These are phyloP conservation scores for Protonemura montana DNA, from an alignment of 2,888 invertebrate genomes.

Conservation along the genomic window DNA sequence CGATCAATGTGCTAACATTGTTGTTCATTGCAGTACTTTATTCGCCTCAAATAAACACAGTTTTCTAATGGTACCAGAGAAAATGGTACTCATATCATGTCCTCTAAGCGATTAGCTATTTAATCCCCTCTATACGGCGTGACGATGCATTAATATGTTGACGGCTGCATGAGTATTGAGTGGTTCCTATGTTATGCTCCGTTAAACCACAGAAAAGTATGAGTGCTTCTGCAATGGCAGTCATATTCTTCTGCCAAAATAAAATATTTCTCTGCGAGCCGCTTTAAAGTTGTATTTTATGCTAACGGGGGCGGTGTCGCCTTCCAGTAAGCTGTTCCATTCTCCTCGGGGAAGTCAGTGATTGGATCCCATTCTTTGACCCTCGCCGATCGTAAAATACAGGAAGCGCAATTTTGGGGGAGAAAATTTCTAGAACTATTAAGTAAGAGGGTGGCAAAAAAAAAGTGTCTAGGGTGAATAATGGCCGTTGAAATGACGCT, in stretches of 20 bases:
- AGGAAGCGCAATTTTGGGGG: conserved; percentile 23
- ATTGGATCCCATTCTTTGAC: conserved; percentile 9
- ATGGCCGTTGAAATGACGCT: conserved; percentile 4
- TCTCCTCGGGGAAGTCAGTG: background rate
- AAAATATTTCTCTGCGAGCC: background rate
- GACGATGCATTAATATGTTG: background rate
- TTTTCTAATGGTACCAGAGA: no score
- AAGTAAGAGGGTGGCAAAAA: conserved; percentile 9
- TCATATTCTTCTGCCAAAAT: background rate
- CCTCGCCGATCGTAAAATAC: conserved; percentile 14
- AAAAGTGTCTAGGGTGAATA: background rate
- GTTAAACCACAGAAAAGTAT: background rate
- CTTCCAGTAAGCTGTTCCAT: background rate
- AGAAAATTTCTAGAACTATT: conserved; percentile 21
- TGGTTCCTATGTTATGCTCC: background rate
- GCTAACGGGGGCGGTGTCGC: background rate
- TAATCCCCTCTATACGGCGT: no score
- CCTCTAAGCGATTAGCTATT: no score
- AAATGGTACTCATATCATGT: no score
- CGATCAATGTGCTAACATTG: no score
- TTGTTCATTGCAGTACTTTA: no score
- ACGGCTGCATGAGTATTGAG: background rate
- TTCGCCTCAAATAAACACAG: no score
- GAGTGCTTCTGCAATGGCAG: background rate
- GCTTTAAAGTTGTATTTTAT: background rate